phyloP scores from a whole-genome alignment of 2,797 vertebrate species.

The Dicrostonyx torquatus region DNA sequence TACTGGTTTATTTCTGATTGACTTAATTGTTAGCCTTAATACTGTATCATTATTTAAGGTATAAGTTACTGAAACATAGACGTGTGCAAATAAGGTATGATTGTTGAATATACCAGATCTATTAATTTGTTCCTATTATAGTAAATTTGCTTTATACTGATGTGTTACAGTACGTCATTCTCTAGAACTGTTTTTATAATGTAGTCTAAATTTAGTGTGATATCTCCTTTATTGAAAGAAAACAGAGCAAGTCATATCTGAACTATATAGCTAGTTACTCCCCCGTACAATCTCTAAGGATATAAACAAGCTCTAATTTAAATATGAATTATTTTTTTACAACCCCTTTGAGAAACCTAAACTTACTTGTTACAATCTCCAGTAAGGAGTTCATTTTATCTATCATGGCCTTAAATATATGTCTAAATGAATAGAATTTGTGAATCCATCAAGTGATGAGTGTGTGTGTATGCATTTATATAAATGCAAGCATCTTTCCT shows the following conservation, averaged over 20 bases:
- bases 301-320: neutral
- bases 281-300: neutral
- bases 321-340: neutral
- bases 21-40: neutral
- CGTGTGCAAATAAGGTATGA: neutral
- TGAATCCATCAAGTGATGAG: neutral
- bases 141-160: neutral
- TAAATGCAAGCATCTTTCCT: neutral
- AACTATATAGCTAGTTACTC: neutral
- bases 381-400: neutral
- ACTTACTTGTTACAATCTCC: neutral
- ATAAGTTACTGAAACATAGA: neutral
- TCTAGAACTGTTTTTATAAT: neutral
- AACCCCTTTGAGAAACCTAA: neutral
- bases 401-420: neutral
- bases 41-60: neutral
- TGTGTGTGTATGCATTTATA: neutral
- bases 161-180: neutral
- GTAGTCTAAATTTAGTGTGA: neutral
- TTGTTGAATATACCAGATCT: neutral
- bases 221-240: neutral
- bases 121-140: neutral
- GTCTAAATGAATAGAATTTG: neutral
- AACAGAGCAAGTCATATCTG: neutral
- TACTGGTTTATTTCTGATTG: neutral